A percentile compares a stretch with the other conserved stretches of the same genome.
Evolutionary conservation across 2,888 invertebrate genomes (phyloP).

Genomic region (Trachelus tabidus): DNA sequence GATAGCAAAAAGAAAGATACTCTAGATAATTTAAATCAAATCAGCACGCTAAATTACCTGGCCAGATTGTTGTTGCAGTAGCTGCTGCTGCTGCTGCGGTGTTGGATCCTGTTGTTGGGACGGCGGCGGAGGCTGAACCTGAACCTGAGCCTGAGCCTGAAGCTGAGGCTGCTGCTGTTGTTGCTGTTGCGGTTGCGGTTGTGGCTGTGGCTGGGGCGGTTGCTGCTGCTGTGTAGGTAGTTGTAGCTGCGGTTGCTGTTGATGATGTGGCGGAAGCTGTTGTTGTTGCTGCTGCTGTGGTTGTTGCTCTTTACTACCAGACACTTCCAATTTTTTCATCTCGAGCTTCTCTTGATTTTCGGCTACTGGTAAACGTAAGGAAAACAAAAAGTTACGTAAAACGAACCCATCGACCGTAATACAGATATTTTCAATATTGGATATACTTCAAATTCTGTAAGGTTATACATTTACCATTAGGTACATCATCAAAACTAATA

Average conservation of each 20-base stretch:
- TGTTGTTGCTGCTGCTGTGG: conserved; percentile 60
- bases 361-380: conserved; percentile 29
- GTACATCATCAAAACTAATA: conserved; percentile 68
- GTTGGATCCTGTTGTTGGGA: conserved; percentile 23
- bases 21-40: not conserved
- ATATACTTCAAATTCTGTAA: not conserved
- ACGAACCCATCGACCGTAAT: not conserved
- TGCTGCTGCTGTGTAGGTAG: conserved; percentile 26
- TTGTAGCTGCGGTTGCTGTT: conserved; percentile 22
- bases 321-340: conserved; percentile 55
- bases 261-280: conserved; percentile 39
- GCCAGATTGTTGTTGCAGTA: conserved; percentile 29
- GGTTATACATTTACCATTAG: conserved; percentile 60
- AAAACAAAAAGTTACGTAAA: not conserved
- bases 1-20: conserved; percentile 5
- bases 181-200: conserved; percentile 46
- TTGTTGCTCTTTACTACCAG: conserved; percentile 41
- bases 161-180: conserved; percentile 39
- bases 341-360: conserved; percentile 59
- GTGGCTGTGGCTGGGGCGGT: conserved; percentile 36
- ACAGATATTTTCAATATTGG: not conserved
- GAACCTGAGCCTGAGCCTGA: conserved; percentile 16
- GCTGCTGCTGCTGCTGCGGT: conserved; percentile 35
- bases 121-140: conserved; percentile 15
- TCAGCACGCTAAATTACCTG: conserved; percentile 26